A percentile compares a stretch with the other conserved stretches of the same genome.
phyloP scores from a whole-genome alignment of 1,140 invertebrate genomes.

The Penaeus indicus region DNA sequence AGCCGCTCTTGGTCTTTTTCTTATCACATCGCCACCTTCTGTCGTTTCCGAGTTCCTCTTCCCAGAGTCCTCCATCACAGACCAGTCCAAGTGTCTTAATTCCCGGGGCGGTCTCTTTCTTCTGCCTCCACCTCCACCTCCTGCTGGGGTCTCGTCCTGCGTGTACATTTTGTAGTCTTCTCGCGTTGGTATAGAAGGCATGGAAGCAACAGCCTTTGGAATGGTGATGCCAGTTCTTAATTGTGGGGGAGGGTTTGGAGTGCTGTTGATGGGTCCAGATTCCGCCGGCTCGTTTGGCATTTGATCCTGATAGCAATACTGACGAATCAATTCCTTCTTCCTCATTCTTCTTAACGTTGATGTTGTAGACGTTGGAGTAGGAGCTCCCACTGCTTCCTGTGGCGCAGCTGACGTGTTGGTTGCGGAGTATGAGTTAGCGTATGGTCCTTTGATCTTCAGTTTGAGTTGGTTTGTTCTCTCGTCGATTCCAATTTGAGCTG shows the following conservation, averaged over 20 bases:
- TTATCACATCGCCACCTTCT: conserved; percentile 67
- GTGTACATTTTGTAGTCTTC: conserved; percentile 79
- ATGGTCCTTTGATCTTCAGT: conserved; percentile 91
- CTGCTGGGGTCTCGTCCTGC: conserved; percentile 61
- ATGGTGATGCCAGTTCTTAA: conserved; percentile 83
- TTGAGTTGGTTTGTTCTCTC: conserved; percentile 80
- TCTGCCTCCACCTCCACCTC: conserved; percentile 74
- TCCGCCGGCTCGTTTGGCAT: conserved; percentile 47
- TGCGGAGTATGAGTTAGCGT: conserved; percentile 66
- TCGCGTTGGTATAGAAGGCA: conserved; percentile 85
- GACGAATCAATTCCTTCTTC: conserved; percentile 87
- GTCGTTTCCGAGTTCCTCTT: conserved; percentile 58
- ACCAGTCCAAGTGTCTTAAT: conserved; percentile 38
- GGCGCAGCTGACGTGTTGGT: conserved; percentile 60
- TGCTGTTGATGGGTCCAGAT: conserved; percentile 56
- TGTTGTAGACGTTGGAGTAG: conserved; percentile 73
- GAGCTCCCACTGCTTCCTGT: conserved; percentile 60
- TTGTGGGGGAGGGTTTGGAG: conserved; percentile 77
- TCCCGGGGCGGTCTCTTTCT: conserved; percentile 70
- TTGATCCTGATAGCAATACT: conserved; percentile 80
- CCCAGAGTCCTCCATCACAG: conserved; percentile 69
- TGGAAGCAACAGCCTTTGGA: conserved; percentile 87
- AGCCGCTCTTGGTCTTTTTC: conserved; percentile 60
- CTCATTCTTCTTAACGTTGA: conserved; percentile 86
- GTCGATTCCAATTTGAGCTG: conserved; percentile 50